phyloP scores from a whole-genome alignment of 2,888 invertebrate genomes.

The Drosophila mayaguana region DNA sequence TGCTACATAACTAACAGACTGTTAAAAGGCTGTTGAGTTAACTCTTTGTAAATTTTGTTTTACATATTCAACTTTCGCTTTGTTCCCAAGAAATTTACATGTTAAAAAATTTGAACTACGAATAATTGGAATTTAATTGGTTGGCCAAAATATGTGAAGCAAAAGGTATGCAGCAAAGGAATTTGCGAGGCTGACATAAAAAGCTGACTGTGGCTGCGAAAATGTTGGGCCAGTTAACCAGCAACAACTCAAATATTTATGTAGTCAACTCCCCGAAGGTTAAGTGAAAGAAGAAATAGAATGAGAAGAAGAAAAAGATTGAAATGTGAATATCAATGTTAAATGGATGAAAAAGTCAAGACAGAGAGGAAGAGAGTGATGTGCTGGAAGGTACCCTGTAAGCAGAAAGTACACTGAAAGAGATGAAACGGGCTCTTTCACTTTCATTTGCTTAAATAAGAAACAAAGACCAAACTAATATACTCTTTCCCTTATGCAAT shows the following conservation, averaged over 20 bases:
- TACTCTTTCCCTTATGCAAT: no score
- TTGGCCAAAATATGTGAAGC: not conserved
- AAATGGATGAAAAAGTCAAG: not conserved
- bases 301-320: not conserved
- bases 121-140: slow-evolving; percentile 10
- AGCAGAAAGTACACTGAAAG: not conserved
- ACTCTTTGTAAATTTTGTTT: no score
- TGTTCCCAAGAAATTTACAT: not conserved
- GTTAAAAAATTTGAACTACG: not conserved
- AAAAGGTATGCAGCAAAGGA: not conserved
- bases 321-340: not conserved
- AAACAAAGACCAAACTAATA: no score
- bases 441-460: no score
- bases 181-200: not conserved
- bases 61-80: not conserved
- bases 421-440: no score
- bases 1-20: not conserved
- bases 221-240: not conserved
- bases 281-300: not conserved
- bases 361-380: not conserved
- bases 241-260: slow-evolving; percentile 3
- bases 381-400: not conserved
- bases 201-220: not conserved
- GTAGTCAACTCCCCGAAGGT: not conserved
- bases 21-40: not conserved